Evolutionary conservation across 2,888 invertebrate genomes (phyloP), one percentile per base, ranked within the genome.

Genomic region (Lithophane ornitopus): DNA sequence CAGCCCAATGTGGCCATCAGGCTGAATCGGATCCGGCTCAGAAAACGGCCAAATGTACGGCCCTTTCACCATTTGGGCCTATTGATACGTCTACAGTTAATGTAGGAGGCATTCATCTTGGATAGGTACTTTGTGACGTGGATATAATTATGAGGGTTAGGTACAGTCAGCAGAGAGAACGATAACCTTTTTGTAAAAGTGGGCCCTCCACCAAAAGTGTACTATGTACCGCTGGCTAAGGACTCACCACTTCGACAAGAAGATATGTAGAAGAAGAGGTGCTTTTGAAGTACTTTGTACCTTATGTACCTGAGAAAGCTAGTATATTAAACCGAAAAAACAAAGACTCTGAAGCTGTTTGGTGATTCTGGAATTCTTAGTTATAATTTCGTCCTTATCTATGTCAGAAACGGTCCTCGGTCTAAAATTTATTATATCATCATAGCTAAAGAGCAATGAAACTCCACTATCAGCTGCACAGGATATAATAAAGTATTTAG

Each of bases 61-160:
- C 86, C 86, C 86, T 87, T 86, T 87, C 86, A 85, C 88, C 87
- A 80, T 87, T 82, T 66, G 39, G 49, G 67, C 49, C 56, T 77
- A 70, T 74, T 68, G 28, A 72, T 72, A 67, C 44, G 58, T 76
- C 72, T 71, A 39, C 56, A 46, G 19, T 56, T 28, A 59, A 66
- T 66, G 52, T 74, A 74, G 65, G 62, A 61, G 61, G 67, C 19
- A 54, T 46, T 59, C 58, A 52, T 81, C 78, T 75, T 81, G 41
- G 14, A 54, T 56, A 34, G 34, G 34, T 34, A 59, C 39, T 74
- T 81, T 62, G 67, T 44, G 49, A 52, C 41, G 34, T 46, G 16
- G 44, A 44, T 62, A 49, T 67, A 61, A 67, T 61, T 65, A 78
- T 65, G 58, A 41, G 70, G 11, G 12, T 14, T 52, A 49, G 19